These are phyloP conservation scores for Odontesthes bonariensis DNA, from an alignment of 2,113 vertebrate genomes.

Conservation along the genomic window DNA sequence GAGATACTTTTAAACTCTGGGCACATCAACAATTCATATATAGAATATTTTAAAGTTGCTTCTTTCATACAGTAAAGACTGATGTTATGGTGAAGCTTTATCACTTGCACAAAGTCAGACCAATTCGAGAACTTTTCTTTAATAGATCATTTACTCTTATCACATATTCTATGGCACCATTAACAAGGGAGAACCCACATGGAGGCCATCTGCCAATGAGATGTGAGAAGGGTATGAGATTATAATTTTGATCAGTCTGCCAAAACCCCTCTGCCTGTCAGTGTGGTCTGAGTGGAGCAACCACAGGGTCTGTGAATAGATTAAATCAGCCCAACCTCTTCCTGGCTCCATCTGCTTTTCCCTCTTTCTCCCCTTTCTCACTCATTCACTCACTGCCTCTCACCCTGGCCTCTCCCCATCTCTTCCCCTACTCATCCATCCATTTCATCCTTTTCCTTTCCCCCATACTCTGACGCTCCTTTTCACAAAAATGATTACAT, in stretches of 20 bases:
- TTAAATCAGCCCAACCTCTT: slow-evolving; percentile 78
- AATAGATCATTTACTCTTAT: slow-evolving; percentile 47
- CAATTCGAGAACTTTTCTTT: slow-evolving; percentile 35
- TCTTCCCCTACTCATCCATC: slow-evolving; percentile 61
- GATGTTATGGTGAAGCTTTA: slow-evolving; percentile 3
- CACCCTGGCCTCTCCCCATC: slow-evolving; percentile 66
- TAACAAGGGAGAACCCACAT: slow-evolving; percentile 51
- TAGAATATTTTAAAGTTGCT: slow-evolving; percentile 53
- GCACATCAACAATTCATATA: slow-evolving; percentile 59
- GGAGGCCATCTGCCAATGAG: slow-evolving; percentile 69
- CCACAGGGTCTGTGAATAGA: slow-evolving; percentile 72
- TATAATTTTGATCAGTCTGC: slow-evolving; percentile 80
- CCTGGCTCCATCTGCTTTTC: slow-evolving; percentile 72
- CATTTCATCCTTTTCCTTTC: slow-evolving; percentile 55
- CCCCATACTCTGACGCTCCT: slow-evolving; percentile 51
- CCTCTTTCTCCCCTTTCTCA: slow-evolving; percentile 60
- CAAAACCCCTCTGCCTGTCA: slow-evolving; percentile 75
- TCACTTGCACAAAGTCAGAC: slow-evolving; percentile 20
- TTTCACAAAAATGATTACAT: slow-evolving; percentile 81
- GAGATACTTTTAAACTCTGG: slow-evolving; percentile 50
- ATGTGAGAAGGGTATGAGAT: slow-evolving; percentile 73
- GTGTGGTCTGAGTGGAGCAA: slow-evolving; percentile 71
- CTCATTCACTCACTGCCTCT: slow-evolving; percentile 56
- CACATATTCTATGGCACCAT: slow-evolving; percentile 52
- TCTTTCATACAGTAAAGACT: slow-evolving; percentile 31